Evolutionary conservation across 1,140 invertebrate species (phyloP), one percentile per base, ranked within the genome.

Genomic region (Propsilocerus akamusi): DNA sequence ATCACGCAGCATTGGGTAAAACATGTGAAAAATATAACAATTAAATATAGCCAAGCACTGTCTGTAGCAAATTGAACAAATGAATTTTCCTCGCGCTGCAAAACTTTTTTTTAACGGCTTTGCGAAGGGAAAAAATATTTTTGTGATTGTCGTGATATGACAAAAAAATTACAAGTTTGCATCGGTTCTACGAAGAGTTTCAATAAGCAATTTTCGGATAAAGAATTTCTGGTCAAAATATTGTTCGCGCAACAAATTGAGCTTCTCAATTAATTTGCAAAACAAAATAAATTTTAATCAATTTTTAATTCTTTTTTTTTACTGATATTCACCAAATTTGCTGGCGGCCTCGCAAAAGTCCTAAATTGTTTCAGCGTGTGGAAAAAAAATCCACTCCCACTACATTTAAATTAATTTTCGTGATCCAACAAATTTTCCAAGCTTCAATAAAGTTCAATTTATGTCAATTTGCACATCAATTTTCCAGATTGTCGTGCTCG

Each of bases 301-400:
- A 41, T 41, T 41, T 41, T 20, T 8, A 37, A 17, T 20, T 5
- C 10, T 41, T 41, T 30, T 30, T 30, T 30, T 30, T 30, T 30
- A n/a, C 7, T 12, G 11, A 30, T n/a, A 30, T 30, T n/a, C 28
- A 30, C 11, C 11, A 30, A 30, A 12, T 3, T 10, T n/a, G 14
- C 28, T 30, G 10, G 11, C 28, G 28, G 14, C 10, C 17, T 14
- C 34, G 34, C n/a, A 17, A 20, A 14, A 41, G 17, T 14, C 22
- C 34, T 41, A 41, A 41, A 41, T 41, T 41, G 34, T 20, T 41
- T 41, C n/a, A n/a, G n/a, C n/a, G n/a, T n/a, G n/a, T 41, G 34
- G 17, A 2, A 11, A 30, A 30, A 41, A 41, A 41, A 41, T 41
- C 34, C 34, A 41, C 34, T 14, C 22, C n/a, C n/a, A n/a, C 22